A percentile compares a stretch with the other conserved stretches of the same genome.
Conservation (phyloP, 2,888 invertebrate species). For the Aplocera efformata region DNA sequence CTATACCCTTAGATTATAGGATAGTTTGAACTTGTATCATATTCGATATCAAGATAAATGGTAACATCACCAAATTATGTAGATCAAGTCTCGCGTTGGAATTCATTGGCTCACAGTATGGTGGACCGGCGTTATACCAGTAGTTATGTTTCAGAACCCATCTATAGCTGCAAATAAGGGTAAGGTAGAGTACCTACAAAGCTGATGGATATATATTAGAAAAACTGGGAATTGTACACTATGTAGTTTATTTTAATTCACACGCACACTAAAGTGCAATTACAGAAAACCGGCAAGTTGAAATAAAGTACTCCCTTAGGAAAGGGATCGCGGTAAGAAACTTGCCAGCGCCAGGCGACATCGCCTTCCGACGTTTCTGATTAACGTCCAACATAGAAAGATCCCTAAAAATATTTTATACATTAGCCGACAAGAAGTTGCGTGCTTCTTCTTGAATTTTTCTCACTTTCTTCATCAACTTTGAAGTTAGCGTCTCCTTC, state of each 20-base stretch:
- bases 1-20: too few relatives aligned
- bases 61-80: too few relatives aligned
- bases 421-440: conserved; percentile 53
- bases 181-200: too few relatives aligned
- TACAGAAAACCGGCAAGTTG: conserved; percentile 56
- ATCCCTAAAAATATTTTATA: conserved; percentile 47
- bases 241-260: conserved; percentile 70
- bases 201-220: conserved; percentile 25
- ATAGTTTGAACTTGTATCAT: too few relatives aligned
- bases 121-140: too few relatives aligned
- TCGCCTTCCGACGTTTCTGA: conserved; percentile 32
- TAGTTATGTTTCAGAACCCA: too few relatives aligned
- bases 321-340: conserved; percentile 32
- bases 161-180: too few relatives aligned
- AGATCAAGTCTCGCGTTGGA: too few relatives aligned
- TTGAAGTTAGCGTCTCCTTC: conserved; percentile 42
- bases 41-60: too few relatives aligned
- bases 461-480: conserved; percentile 50
- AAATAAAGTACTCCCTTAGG: conserved; percentile 42
- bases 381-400: conserved; percentile 41
- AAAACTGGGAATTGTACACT: conserved; percentile 60
- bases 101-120: too few relatives aligned
- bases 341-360: conserved; percentile 37
- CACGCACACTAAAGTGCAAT: conserved; percentile 65
- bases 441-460: conserved; percentile 53